Conservation (phyloP, 2,888 invertebrate species). For the Lasioglossum oenotherae region DNA sequence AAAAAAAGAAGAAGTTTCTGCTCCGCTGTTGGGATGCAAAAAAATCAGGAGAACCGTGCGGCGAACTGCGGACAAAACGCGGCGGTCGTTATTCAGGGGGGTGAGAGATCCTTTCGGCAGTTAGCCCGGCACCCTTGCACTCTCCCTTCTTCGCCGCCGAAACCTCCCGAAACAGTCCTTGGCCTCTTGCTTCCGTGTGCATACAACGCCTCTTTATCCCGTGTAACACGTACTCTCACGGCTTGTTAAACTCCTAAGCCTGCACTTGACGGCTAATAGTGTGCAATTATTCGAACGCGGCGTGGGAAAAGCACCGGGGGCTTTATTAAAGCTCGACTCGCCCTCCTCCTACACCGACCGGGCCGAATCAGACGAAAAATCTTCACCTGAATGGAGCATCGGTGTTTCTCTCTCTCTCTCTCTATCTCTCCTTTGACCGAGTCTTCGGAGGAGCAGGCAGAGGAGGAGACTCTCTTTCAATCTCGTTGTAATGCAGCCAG, state of each 20-base stretch:
- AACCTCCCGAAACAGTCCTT: not conserved
- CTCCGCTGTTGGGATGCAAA: too few relatives aligned
- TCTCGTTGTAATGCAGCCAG: slow-evolving; percentile 65
- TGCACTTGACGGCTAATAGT: slow-evolving; percentile 74
- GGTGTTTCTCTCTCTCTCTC: not conserved
- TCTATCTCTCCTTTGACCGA: slow-evolving; percentile 12
- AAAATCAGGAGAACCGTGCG: too few relatives aligned
- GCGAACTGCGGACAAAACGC: too few relatives aligned
- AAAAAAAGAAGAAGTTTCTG: slow-evolving; percentile 15
- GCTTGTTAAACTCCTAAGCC: slow-evolving; percentile 69
- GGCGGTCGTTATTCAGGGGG: too few relatives aligned
- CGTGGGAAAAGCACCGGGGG: slow-evolving; percentile 63
- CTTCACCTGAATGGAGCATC: slow-evolving; percentile 62
- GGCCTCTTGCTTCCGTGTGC: slow-evolving; percentile 19
- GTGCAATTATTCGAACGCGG: slow-evolving; percentile 57
- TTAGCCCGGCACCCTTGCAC: too few relatives aligned
- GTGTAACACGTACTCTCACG: slow-evolving; percentile 68
- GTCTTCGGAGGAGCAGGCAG: not conserved
- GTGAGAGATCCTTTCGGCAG: not conserved
- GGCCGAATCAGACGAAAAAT: slow-evolving; percentile 55
- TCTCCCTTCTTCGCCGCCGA: not conserved
- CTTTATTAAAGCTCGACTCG: slow-evolving; percentile 71
- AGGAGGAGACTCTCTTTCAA: slow-evolving; percentile 16
- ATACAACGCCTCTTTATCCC: slow-evolving; percentile 32
- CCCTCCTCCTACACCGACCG: not conserved